Conservation (phyloP, 1,140 invertebrate species). For the Platorchestia sp. region DNA sequence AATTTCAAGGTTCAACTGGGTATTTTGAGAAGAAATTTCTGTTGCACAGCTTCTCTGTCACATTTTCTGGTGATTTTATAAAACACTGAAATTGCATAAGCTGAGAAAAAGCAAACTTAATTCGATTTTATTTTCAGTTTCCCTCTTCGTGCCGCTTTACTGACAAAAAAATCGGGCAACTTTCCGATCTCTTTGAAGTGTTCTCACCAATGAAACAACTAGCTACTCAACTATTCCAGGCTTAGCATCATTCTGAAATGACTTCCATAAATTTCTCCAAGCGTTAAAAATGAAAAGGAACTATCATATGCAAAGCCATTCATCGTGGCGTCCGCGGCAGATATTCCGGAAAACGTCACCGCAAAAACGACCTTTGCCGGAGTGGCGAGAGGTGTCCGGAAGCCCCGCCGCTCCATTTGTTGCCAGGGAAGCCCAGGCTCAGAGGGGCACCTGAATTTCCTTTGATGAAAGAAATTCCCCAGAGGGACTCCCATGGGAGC, state of each 20-base stretch:
- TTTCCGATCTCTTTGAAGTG: no score
- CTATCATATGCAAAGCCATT: background rate
- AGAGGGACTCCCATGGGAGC: background rate
- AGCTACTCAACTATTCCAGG: no score
- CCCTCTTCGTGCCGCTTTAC: no score
- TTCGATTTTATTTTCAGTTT: no score
- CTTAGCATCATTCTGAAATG: background rate
- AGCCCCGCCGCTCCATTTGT: background rate
- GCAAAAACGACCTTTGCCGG: background rate
- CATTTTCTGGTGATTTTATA: no score
- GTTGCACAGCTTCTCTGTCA: no score
- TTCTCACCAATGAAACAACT: no score
- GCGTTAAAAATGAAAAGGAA: background rate
- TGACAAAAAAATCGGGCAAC: no score
- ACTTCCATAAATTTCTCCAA: background rate
- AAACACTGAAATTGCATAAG: no score
- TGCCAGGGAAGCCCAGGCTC: background rate
- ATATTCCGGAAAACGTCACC: background rate
- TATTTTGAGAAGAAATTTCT: no score
- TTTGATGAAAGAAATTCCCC: background rate
- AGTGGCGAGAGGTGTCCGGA: background rate
- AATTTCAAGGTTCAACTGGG: no score
- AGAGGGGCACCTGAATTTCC: background rate
- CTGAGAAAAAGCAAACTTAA: no score
- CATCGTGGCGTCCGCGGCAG: background rate